Evolutionary conservation across 2,888 invertebrate species (phyloP), one percentile per base, ranked within the genome.

Genomic region (Subacronicta megacephala): DNA sequence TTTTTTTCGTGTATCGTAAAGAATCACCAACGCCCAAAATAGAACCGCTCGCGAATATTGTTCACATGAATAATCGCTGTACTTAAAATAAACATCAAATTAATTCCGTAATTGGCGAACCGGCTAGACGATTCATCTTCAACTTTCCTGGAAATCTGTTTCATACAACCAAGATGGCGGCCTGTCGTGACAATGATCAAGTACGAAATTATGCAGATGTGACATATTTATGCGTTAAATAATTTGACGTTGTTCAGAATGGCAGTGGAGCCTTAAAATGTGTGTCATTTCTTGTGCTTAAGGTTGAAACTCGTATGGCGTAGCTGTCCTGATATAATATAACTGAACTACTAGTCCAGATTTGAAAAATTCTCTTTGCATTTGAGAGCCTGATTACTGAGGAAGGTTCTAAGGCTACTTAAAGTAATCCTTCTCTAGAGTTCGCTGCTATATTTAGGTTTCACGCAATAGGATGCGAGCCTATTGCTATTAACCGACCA

Each of bases 131-230:
- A 73, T 76, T 64, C 71, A 67, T 77, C 77, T 70, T 66, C 44
- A 51, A 57, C 55, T 71, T 83, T 85, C 83, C 71, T 72, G 73
- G 84, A 84, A 85, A 73, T 69, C 69, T 72, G 60, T 65, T 61
- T 62, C 57, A 71, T 64, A 73, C 75, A 51, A 67, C 72, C 58
- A 78, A 80, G 73, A 81, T 78, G 80, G 81, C 67, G 63, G 57
- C 65, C 49, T 10, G 16, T 23, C 49, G 20, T 52, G 57, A 42
- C 75, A 75, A 56, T 77, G 80, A 81, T 23, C 69, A 73, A 64
- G 44, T 59, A 15, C 41, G 12, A 59, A 56, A 55, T 55, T 75
- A 56, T 46, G 62, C 36, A 63, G 58, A 67, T 58, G 52, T 41
- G 72, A 58, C 57, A 70, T 51, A 38, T 62, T 64, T 64, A 63